Base-by-base conservation (phyloP, 2,113 vertebrate species). In the Casuarius casuarius region DNA sequence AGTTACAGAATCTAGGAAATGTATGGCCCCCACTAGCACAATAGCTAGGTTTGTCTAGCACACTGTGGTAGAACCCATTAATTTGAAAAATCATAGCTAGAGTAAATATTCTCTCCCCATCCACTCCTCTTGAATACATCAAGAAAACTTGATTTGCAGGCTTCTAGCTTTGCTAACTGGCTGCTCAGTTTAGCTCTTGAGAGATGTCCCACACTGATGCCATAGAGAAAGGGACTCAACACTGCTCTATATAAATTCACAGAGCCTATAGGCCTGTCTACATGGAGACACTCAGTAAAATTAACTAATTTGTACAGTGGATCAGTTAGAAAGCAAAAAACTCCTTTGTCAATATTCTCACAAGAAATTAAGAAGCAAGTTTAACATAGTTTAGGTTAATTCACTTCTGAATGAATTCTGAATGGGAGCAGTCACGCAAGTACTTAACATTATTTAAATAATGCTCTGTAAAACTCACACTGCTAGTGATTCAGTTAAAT, bases 401-500 rank as follows among this genome's bases (percentile, higher is more conserved):
- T 95, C 63, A 79, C 22, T 79, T 87, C 15, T 38, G 35, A 63
- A 63, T 63, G 33, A 38, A 38, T 83, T 87, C 12, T 25, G 35
- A 65, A 65, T 65, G 21, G 16, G 16, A 65, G 77, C 81, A 83
- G 61, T 10, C 2, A 62, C 78, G 54, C 74, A 92, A 92, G 81
- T 68, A 72, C 79, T 92, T 73, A 81, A 70, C 15, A 46, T 81
- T 31, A 25, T 54, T 86, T 72, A 95, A 72, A 77, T 52, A 61
- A 94, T 95, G 77, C 84, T 94, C 93, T 68, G 66, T 58, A 84
- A 95, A 95, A 94, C 58, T 81, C 74, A 84, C 51, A 82, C 93
- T 95, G 95, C 95, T 89, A 93, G 94, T 94, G 94, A 94, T 74
- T 94, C 87, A 65, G 73, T 90, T 83, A 67, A 84, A 94, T 95